Evolutionary conservation across 2,888 invertebrate genomes (phyloP), one percentile per base, ranked within the genome.

Genomic region (Scaptomyza caliginosa): DNA sequence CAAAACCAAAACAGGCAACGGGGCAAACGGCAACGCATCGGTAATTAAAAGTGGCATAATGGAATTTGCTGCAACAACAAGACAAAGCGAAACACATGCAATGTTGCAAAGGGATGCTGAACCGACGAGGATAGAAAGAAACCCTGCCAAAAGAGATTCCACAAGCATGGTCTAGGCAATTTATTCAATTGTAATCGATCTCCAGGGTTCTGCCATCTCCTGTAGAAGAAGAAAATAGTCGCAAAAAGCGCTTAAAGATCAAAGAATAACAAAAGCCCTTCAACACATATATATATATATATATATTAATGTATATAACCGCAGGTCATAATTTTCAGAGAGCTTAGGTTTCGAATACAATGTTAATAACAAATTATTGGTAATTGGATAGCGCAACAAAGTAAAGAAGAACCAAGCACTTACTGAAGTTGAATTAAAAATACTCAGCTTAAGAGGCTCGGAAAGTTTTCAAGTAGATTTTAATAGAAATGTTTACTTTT

Each of bases 41-140:
- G 77, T 76, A 76, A 76, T 76, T 76, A 77, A 76, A 76, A 77
- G 74, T 77, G 77, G 77, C 76, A 76, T 74, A 60, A 64, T 77
- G 77, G 74, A 67, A 74, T 77, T 72, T 48, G 50, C 43, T 51
- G 70, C 74, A 74, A 36, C 60, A 32, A 13, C 19, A 39, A 36
- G 11, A 5, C 32, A 46, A 30, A 21, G 17, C 1, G 17, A 26
- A 43, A 5, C 13, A 42, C 24, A 10, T 32, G 6, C 28, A 28
- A 28, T 28, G 28, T 28, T 11, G 30, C 30, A 40, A 32, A 43
- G 42, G 30, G 38, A 50, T 39, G 17, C 40, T 19, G 13, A 4
- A 30, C 1, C n/a, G 16, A 4, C 4, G 4, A 21, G 13, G 17
- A 7, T n/a, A 38, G 34, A 11, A 2, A 16, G 52, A 6, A 17